Conservation (phyloP, 2,888 invertebrate genomes). For the Crepidodera aurea region DNA sequence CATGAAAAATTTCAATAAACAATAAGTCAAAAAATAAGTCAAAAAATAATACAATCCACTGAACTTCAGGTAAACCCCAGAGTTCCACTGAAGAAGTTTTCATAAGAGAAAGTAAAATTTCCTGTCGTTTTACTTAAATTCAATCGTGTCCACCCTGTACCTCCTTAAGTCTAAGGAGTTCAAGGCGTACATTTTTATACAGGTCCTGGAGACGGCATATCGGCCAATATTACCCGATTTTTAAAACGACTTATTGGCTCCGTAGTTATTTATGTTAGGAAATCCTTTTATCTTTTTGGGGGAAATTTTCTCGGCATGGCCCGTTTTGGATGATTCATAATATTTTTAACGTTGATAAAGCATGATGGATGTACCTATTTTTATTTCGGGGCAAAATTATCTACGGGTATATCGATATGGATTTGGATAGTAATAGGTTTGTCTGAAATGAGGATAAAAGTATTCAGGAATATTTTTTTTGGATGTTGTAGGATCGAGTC, state of each 20-base stretch:
- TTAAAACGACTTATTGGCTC: slow-evolving; percentile 35
- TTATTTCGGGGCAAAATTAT: not conserved
- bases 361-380: slow-evolving; percentile 15
- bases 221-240: slow-evolving; percentile 37
- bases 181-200: slow-evolving; percentile 36
- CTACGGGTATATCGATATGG: not conserved
- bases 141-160: not conserved
- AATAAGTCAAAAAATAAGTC: too few species aligned
- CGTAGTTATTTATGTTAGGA: slow-evolving; percentile 34
- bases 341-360: slow-evolving; percentile 8
- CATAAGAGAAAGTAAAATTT: too few species aligned
- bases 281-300: slow-evolving; percentile 37
- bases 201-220: slow-evolving; percentile 28
- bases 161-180: not conserved
- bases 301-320: slow-evolving; percentile 22
- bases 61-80: too few species aligned
- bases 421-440: not conserved
- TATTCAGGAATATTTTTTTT: too few species aligned
- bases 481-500: too few species aligned
- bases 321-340: slow-evolving; percentile 29
- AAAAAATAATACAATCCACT: too few species aligned
- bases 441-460: too few species aligned
- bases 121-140: too few species aligned
- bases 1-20: too few species aligned
- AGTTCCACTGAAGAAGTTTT: too few species aligned